Base-by-base conservation (phyloP, 37 sponge, comb jelly and placozoan genomes). In the Axinella damicornis region DNA sequence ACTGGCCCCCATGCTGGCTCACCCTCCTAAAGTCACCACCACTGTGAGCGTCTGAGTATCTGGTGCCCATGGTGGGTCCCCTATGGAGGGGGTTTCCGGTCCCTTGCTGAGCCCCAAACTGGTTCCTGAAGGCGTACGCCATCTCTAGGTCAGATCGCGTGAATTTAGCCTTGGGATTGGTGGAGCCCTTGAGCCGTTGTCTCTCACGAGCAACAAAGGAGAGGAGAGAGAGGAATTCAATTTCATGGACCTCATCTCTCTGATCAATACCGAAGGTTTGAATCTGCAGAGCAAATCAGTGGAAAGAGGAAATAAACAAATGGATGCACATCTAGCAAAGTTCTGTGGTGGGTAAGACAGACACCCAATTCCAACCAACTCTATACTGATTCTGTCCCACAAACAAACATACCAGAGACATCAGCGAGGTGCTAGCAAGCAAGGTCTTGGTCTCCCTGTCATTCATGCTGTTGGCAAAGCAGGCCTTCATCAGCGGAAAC, bases 141-240 rank as follows among this genome's bases (percentile, higher is more conserved):
- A 92, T 84, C 22, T 78, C 88, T 38, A 92, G 75, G 46, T 92
- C 92, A 11, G 58, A 53, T 20, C 64, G 69, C 0, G 92, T 87
- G 77, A 92, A 92, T 34, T 79, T 63, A 0, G 83, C 19, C 0
- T 30, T 21, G 2, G 74, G 74, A 35, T 57, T 61, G 5, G n/a
- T 38, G 30, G 73, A 38, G 15, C 56, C 16, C 6, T 22, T 35
- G 15, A 87, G 14, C 14, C 85, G 33, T 32, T 84, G 74, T 17
- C 71, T 73, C 75, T 94, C 95, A 15, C 95, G 70, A 0, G 91
- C 88, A 11, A 87, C 57, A 68, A 90, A 94, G 1, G 95, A 91
- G 13, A 94, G 39, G 0, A 90, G 81, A 32, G 85, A 58, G 2
- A 94, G 81, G 53, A 84, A 94, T 69, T 94, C 95, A 27, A 94